These are phyloP conservation scores for Xyrauchen texanus DNA, from an alignment of 2,113 vertebrate genomes.

Conservation along the genomic window DNA sequence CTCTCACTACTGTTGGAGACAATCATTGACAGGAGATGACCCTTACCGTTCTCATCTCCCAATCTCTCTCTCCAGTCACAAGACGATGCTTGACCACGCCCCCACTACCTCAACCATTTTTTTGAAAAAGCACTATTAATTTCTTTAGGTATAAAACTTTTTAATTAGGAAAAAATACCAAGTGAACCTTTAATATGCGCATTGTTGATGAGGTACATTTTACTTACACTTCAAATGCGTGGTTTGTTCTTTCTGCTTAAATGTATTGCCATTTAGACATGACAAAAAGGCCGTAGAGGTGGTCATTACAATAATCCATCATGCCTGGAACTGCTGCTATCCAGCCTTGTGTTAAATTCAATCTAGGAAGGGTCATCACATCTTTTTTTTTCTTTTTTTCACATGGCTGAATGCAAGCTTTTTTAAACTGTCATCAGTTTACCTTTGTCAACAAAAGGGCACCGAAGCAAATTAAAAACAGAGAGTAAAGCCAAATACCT, in stretches of 20 bases:
- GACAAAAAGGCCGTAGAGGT: constrained; percentile 88
- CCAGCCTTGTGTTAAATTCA: constrained; percentile 90
- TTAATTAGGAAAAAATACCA: no score
- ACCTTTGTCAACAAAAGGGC: constrained; percentile 93
- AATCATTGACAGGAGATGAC: no score
- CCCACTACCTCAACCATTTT: no score
- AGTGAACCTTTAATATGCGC: constrained; percentile 66
- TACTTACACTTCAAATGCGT: constrained; percentile 95
- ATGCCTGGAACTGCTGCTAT: constrained; percentile 88
- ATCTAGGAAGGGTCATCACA: constrained; percentile 94
- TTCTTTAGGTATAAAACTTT: no score
- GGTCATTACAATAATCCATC: constrained; percentile 98
- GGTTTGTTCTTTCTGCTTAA: constrained; percentile 81
- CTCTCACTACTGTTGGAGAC: no score
- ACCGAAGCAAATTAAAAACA: constrained; percentile 78
- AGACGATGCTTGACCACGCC: no score
- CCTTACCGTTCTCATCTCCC: no score
- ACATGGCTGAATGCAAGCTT: constrained; percentile 75
- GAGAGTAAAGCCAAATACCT: constrained; percentile 37
- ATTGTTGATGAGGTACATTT: constrained; percentile 82
- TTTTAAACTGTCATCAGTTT: constrained; percentile 86
- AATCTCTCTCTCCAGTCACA: no score
- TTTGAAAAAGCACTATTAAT: no score
- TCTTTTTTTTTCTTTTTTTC: constrained; percentile 58
- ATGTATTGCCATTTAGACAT: constrained; percentile 99